phyloP scores from a whole-genome alignment of 2,888 invertebrate genomes.

The Listrodromus nycthemerus region DNA sequence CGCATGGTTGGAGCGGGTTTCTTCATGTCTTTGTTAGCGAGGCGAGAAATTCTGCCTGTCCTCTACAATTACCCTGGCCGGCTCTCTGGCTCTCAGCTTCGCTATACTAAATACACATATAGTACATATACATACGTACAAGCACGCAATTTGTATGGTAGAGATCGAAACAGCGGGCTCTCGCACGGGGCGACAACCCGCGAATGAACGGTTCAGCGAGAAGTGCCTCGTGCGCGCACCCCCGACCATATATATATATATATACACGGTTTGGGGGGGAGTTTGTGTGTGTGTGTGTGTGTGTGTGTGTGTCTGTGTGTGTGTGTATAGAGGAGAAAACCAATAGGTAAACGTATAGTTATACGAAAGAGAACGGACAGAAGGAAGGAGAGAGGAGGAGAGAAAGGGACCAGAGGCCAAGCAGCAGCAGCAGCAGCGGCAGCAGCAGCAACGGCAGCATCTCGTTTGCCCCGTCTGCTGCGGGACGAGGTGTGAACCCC shows the following conservation, averaged over 20 bases:
- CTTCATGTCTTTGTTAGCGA: slow-evolving; percentile 83
- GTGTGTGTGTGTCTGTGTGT: neutral
- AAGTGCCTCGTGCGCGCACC: slow-evolving; percentile 64
- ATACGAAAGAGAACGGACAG: slow-evolving; percentile 22
- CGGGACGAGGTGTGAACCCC: slow-evolving; percentile 74
- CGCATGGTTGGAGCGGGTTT: slow-evolving; percentile 70
- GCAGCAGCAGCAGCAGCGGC: slow-evolving; percentile 49
- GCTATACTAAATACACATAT: slow-evolving; percentile 21
- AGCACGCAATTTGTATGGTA: slow-evolving; percentile 10
- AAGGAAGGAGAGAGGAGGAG: slow-evolving; percentile 11
- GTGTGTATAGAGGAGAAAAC: slow-evolving; percentile 22
- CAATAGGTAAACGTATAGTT: slow-evolving; percentile 49
- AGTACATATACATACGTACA: neutral
- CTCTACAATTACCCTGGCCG: slow-evolving; percentile 79
- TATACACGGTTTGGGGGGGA: neutral
- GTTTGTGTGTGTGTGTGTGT: neutral
- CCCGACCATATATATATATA: slow-evolving; percentile 7
- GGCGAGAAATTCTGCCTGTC: slow-evolving; percentile 83
- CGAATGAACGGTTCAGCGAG: slow-evolving; percentile 59
- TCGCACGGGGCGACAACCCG: slow-evolving; percentile 40
- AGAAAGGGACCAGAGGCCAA: slow-evolving; percentile 47
- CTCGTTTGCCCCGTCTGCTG: slow-evolving; percentile 58
- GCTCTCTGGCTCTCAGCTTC: slow-evolving; percentile 44
- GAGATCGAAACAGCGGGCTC: slow-evolving; percentile 45
- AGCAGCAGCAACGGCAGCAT: slow-evolving; percentile 56